These are phyloP conservation scores for Sialis lutaria DNA, from an alignment of 2,888 invertebrate genomes.

Conservation along the genomic window DNA sequence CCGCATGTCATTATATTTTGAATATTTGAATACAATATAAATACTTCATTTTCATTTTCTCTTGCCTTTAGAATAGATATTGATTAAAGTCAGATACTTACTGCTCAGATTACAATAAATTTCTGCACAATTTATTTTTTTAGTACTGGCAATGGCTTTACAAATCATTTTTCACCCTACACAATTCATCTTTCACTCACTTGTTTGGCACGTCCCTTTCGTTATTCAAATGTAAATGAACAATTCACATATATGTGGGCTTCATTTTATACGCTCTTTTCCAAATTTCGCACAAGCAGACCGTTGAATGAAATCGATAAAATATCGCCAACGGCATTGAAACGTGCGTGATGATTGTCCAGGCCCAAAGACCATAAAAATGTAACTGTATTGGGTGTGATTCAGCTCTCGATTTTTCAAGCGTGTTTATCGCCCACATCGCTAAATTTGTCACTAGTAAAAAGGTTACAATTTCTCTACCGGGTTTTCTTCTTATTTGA, in stretches of 20 bases:
- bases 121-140: too few species aligned
- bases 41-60: too few species aligned
- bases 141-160: too few species aligned
- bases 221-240: too few species aligned
- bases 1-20: too few species aligned
- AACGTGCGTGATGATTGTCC: slow-evolving; percentile 90
- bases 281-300: slow-evolving; percentile 93
- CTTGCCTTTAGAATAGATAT: too few species aligned
- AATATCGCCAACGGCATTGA: slow-evolving; percentile 87
- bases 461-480: slow-evolving; percentile 85
- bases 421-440: slow-evolving; percentile 87
- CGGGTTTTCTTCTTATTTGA: slow-evolving; percentile 74
- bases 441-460: slow-evolving; percentile 77
- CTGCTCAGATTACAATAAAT: too few species aligned
- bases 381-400: slow-evolving; percentile 82
- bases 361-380: slow-evolving; percentile 87
- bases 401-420: slow-evolving; percentile 80
- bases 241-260: slow-evolving; percentile 57
- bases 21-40: too few species aligned
- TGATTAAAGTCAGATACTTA: too few species aligned
- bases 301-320: slow-evolving; percentile 88
- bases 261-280: slow-evolving; percentile 88
- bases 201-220: too few species aligned
- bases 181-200: too few species aligned
- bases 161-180: too few species aligned